Base-by-base conservation (phyloP, 2,113 vertebrate genomes). In the Hylia prasina region DNA sequence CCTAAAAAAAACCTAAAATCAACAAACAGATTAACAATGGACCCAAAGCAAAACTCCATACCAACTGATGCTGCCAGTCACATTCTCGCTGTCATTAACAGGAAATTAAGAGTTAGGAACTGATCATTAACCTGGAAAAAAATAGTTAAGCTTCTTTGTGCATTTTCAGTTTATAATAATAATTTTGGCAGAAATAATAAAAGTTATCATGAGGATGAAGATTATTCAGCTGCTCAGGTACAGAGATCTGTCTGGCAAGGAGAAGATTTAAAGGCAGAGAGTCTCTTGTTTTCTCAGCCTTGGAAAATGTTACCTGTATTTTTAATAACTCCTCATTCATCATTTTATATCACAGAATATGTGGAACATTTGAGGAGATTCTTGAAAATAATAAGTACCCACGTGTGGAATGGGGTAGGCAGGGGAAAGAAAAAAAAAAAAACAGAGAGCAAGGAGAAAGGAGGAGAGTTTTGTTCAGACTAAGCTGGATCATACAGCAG, bases 11-110 rank as follows among this genome's bases (percentile, higher is more conserved):
- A n/a, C 6, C 19, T 5, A 25, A 82, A 76, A 63, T 31, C 44
- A 53, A 47, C 6, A 42, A 81, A 13, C 4, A 37, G 57, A 11
- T 5, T 10, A 85, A 70, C 14, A 83, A 39, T 1, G 2, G 8
- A 76, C 13, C 4, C 1, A 6, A 42, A 60, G 16, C 3, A 37
- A 64, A 39, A n/a, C 0, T 24, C 18, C 12, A 7, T 6, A 35
- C 3, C 12, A 50, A 54, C 4, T 75, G 24, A 66, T 28, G 15
- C 15, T 83, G 9, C 20, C 75, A 88, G 54, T 50, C 13, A 42
- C 15, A 31, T 15, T 44, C 19, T 9, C 64, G 15, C 9, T 79
- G 16, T 30, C 73, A 48, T 14, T 54, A 77, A 44, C 1, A 68
- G 28, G 6, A 89, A 83, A 81, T 45, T 33, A 24, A 48, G 15